A percentile compares a stretch with the other conserved stretches of the same genome.
Conservation (phyloP, 2,113 vertebrate genomes). For the Nematolebias whitei region DNA sequence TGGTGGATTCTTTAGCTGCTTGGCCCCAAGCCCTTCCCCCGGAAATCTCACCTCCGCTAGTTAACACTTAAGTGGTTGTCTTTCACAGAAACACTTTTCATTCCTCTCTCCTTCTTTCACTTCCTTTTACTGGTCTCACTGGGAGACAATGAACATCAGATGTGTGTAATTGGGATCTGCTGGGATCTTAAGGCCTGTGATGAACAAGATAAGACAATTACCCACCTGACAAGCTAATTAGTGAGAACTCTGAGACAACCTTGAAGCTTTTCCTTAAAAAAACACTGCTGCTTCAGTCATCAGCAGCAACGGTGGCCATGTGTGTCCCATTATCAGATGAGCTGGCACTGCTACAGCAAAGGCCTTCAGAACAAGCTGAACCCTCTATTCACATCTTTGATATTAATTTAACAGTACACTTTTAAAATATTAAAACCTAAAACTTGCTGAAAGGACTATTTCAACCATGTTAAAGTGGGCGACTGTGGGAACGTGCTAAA, state of each 20-base stretch:
- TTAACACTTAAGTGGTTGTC: constrained; percentile 21
- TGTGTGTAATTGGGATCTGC: constrained; percentile 59
- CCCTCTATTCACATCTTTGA: too few relatives aligned
- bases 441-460: too few relatives aligned
- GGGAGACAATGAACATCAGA: constrained; percentile 68
- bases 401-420: too few relatives aligned
- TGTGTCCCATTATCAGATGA: constrained; percentile 61
- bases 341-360: neutral
- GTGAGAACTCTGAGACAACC: constrained; percentile 38
- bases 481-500: too few relatives aligned
- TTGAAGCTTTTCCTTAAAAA: constrained; percentile 54
- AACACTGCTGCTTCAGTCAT: constrained; percentile 27
- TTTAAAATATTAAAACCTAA: too few relatives aligned
- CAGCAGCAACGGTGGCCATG: constrained; percentile 58
- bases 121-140: constrained; percentile 37
- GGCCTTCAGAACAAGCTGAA: constrained; percentile 9
- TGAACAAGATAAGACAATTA: constrained; percentile 56
- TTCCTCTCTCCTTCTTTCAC: constrained; percentile 28
- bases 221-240: constrained; percentile 61
- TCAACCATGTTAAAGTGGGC: too few relatives aligned
- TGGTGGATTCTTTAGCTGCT: constrained; percentile 22
- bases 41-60: constrained; percentile 50
- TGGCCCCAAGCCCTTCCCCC: constrained; percentile 17
- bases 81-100: constrained; percentile 32
- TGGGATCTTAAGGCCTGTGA: constrained; percentile 64